Evolutionary conservation across 2,888 invertebrate genomes (phyloP), one percentile per base, ranked within the genome.

Genomic region (Acanthococcus lagerstroemiae): DNA sequence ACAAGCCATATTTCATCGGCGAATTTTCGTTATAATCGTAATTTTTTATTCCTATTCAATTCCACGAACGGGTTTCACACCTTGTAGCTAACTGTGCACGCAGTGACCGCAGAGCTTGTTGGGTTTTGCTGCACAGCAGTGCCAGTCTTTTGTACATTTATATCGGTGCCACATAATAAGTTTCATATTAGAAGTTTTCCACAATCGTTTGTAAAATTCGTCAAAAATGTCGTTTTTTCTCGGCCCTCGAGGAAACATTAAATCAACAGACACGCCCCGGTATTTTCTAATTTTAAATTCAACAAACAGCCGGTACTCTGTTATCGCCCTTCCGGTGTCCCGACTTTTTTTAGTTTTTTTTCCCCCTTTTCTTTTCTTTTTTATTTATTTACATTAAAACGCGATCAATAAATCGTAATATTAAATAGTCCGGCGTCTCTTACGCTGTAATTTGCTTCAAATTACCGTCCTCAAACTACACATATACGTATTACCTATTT

Each of bases 401-500:
- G 27, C 61, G 48, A 61, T 61, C 61, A 52, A 61, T 61, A 61
- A 61, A 61, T 61, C 52, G n/a, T 61, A 61, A 61, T 52, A 50
- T 50, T 61, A 52, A 61, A 27, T 48, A 58, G 58, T 58, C 58
- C 45, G n/a, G 25, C 46, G 58, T 44, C 48, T 61, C 48, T 50
- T 50, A 61, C 61, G 22, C 52, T 61, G 48, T 61, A 61, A 61
- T 61, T 61, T 61, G 37, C 21, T 61, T 61, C 30, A 61, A 60
- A 48, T 60, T 60, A 46, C 60, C 50, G 48, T 48, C 50, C 12
- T 57, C 22, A 57, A 57, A 57, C 57, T 45, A 44, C 44, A 37
- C 55, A 55, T 55, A 55, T 37, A 15, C 37, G n/a, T 9, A 37
- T 37, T 37, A 37, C n/a, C 37, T 37, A n/a, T 37, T 37, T 37